A percentile compares a stretch with the other conserved stretches of the same genome.
Conservation (phyloP, 1,140 invertebrate species). For the Brachystomella parvula region DNA sequence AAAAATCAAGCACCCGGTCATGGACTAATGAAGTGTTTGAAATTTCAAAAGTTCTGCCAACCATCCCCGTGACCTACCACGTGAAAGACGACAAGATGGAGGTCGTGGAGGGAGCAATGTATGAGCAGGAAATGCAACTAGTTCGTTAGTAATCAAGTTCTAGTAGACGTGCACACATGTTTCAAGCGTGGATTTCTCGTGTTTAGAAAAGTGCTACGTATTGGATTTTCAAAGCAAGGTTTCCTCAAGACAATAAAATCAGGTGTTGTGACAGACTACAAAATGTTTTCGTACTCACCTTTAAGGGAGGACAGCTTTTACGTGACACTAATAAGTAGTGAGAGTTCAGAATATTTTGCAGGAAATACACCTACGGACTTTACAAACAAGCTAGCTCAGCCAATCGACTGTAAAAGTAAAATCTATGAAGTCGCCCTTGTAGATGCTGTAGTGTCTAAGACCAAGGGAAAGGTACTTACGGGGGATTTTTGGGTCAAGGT, state of each 20-base stretch:
- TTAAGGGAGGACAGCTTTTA: background rate
- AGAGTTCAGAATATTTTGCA: background rate
- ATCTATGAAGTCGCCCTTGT: background rate
- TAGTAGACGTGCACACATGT: background rate
- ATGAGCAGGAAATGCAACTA: background rate
- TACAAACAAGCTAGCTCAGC: background rate
- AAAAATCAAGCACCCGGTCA: constrained; percentile 5
- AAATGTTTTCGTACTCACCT: background rate
- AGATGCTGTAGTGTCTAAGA: background rate
- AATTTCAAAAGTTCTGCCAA: background rate
- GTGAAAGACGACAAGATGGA: background rate
- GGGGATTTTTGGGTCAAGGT: too few relatives aligned
- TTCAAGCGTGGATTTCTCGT: background rate
- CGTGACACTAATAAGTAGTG: background rate
- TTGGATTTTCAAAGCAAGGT: too few relatives aligned
- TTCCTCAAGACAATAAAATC: background rate
- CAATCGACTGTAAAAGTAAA: background rate
- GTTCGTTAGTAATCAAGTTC: background rate
- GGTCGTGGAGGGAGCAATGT: background rate
- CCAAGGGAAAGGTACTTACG: too few relatives aligned
- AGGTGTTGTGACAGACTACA: background rate
- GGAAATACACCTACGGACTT: background rate
- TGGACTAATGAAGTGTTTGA: background rate
- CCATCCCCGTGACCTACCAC: background rate
- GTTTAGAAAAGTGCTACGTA: too few relatives aligned